phyloP scores from a whole-genome alignment of 2,888 invertebrate genomes.

The Anticlea derivata region DNA sequence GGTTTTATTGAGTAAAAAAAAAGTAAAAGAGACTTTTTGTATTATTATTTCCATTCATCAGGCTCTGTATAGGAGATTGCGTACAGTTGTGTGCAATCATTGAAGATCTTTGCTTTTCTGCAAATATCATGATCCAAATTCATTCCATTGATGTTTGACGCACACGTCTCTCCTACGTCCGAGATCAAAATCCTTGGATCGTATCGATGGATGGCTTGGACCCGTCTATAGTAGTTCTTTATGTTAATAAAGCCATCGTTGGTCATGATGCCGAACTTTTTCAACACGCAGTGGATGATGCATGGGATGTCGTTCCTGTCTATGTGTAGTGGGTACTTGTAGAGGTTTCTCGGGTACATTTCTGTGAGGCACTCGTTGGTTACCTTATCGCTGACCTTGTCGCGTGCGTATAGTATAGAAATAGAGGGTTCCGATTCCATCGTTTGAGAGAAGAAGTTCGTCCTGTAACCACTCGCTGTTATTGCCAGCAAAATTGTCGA shows the following conservation, averaged over 20 bases:
- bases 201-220: constrained; percentile 72
- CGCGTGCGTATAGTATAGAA: constrained; percentile 71
- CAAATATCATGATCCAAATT: constrained; percentile 75
- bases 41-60: constrained; percentile 43
- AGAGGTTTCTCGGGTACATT: constrained; percentile 74
- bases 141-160: constrained; percentile 74
- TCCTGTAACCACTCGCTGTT: constrained; percentile 53
- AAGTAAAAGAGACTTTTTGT: constrained; percentile 27
- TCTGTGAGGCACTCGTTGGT: constrained; percentile 69
- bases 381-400: constrained; percentile 67
- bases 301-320: constrained; percentile 75
- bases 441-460: constrained; percentile 62
- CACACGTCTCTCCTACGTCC: constrained; percentile 76
- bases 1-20: constrained; percentile 48
- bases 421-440: constrained; percentile 69
- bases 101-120: constrained; percentile 77
- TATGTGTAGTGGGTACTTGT: constrained; percentile 69
- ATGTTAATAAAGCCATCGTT: constrained; percentile 73
- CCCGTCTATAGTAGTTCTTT: constrained; percentile 71
- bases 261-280: constrained; percentile 76
- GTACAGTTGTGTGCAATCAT: constrained; percentile 76
- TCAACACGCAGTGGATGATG: constrained; percentile 75
- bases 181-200: constrained; percentile 76
- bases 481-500: constrained; percentile 50
- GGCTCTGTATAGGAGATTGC: constrained; percentile 66